Conservation (phyloP, 2,888 invertebrate genomes). For the Trachelus stipa region DNA sequence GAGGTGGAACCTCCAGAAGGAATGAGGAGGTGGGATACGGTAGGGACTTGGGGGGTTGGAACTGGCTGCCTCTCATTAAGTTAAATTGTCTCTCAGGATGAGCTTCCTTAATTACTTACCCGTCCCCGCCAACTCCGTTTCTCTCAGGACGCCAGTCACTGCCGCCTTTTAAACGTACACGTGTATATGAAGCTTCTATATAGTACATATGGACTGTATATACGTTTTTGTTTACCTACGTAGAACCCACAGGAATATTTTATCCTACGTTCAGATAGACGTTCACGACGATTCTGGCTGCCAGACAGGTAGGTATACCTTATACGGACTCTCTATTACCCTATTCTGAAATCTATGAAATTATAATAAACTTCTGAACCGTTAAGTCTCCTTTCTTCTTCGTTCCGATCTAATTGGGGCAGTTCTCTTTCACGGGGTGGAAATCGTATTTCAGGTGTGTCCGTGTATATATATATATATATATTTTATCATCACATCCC, state of each 20-base stretch:
- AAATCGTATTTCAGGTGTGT: background rate
- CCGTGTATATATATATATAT: background rate
- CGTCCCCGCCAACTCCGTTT: slow-evolving; percentile 21
- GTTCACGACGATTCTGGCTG: background rate
- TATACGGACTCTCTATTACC: background rate
- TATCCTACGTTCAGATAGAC: background rate
- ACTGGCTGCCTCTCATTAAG: slow-evolving; percentile 61
- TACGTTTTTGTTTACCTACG: background rate
- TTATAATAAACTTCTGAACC: slow-evolving; percentile 24
- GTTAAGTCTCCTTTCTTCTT: slow-evolving; percentile 17
- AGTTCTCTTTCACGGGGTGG: background rate
- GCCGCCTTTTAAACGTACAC: slow-evolving; percentile 12
- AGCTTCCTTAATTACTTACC: slow-evolving; percentile 64
- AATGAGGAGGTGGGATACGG: background rate
- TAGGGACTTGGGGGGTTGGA: slow-evolving; percentile 34
- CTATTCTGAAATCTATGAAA: slow-evolving; percentile 15
- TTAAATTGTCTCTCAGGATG: slow-evolving; percentile 64
- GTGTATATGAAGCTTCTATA: background rate
- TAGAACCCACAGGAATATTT: background rate
- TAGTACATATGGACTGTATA: background rate
- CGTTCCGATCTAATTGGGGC: slow-evolving; percentile 16
- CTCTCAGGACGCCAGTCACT: slow-evolving; percentile 3
- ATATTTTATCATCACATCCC: background rate
- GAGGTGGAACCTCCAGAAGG: background rate
- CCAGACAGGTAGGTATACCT: background rate